Conservation (phyloP, 35 echinoderm and acorn worm species). For the Eucidaris tribuloides region DNA sequence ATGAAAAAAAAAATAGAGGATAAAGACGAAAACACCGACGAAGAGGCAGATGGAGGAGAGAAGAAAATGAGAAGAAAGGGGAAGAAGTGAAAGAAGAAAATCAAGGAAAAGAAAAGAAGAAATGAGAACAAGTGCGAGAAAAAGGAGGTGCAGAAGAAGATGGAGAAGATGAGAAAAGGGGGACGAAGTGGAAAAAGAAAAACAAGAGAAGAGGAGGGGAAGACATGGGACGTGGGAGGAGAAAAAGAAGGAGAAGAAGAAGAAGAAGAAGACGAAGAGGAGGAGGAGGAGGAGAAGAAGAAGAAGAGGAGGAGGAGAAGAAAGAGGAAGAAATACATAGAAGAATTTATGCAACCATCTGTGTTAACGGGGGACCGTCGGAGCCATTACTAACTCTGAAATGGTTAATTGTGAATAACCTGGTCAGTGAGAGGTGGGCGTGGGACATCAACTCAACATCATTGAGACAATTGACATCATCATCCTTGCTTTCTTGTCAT, state of each 20-base stretch:
- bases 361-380: too few species aligned
- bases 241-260: too few species aligned
- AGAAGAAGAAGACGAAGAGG: too few species aligned
- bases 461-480: too few species aligned
- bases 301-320: background rate
- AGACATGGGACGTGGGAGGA: background rate
- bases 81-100: background rate
- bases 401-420: too few species aligned
- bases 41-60: background rate
- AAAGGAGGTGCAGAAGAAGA: background rate
- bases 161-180: background rate
- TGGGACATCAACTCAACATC: too few species aligned
- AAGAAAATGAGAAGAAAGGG: background rate
- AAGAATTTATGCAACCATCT: too few species aligned
- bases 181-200: background rate
- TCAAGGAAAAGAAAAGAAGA: background rate
- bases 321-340: background rate
- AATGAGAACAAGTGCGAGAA: background rate
- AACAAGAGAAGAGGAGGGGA: background rate
- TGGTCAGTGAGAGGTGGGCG: too few species aligned
- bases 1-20: too few species aligned
- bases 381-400: too few species aligned
- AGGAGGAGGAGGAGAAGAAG: background rate
- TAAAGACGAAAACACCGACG: too few species aligned
- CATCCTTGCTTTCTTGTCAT: too few species aligned